Conservation (phyloP, 2,797 vertebrate genomes). For the Coracias cyanogaster region DNA sequence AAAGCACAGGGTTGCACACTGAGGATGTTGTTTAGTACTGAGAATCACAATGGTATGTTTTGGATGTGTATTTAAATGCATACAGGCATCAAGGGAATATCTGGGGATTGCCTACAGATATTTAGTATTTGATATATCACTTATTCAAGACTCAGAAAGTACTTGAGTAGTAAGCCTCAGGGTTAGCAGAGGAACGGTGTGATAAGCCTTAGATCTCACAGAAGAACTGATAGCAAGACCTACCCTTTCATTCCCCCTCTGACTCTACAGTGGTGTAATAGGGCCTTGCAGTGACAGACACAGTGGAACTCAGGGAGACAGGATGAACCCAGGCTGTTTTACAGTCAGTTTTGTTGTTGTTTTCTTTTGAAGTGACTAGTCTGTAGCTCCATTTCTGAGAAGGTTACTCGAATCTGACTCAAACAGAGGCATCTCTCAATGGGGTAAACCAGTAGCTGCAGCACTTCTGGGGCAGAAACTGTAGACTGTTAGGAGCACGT, state of each 20-base stretch:
- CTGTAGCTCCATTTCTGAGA: constrained; percentile 17
- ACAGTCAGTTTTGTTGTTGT: background rate
- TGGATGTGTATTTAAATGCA: constrained; percentile 5
- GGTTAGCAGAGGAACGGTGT: constrained; percentile 43
- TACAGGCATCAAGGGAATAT: background rate
- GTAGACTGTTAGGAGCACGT: background rate
- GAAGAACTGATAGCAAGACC: constrained; percentile 32
- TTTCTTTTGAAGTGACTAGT: background rate
- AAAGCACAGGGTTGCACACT: background rate
- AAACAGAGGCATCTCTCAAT: background rate
- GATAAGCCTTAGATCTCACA: constrained; percentile 55
- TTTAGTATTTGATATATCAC: constrained; percentile 55
- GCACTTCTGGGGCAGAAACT: constrained; percentile 24
- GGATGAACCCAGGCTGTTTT: background rate
- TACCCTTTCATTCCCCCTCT: constrained; percentile 12
- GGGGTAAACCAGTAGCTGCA: background rate
- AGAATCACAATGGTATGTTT: background rate
- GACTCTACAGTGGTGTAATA: background rate
- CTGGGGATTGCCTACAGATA: constrained; percentile 48
- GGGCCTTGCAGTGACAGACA: background rate
- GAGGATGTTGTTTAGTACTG: background rate
- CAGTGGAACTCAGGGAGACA: background rate
- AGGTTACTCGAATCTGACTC: constrained; percentile 31
- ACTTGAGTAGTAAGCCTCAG: constrained; percentile 51
- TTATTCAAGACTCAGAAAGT: constrained; percentile 39